Evolutionary conservation across 1,140 invertebrate genomes (phyloP).

Genomic region (Choristoneura fumiferana): DNA sequence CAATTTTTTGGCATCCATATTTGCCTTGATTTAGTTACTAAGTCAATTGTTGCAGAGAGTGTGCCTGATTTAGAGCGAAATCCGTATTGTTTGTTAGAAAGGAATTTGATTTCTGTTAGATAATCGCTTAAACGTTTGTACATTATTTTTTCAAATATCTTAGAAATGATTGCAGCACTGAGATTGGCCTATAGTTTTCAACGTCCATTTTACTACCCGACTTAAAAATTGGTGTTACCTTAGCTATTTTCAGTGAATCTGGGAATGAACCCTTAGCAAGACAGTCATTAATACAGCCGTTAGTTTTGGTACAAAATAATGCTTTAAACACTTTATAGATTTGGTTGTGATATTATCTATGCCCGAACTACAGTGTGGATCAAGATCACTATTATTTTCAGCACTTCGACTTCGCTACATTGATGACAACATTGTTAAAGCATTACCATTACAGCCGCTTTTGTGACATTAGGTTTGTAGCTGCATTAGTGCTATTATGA

Average conservation of each 20-base stretch:
- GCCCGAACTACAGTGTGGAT: conserved; percentile 1
- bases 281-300: not conserved
- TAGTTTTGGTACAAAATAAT: not conserved
- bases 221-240: conserved; percentile 17
- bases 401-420: not conserved
- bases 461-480: not conserved
- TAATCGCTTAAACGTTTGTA: not conserved
- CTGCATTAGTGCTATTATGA: not conserved
- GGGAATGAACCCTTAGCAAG: not conserved
- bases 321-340: not conserved
- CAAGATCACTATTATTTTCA: conserved; percentile 14
- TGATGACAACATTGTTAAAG: not conserved
- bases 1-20: not conserved
- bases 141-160: conserved; percentile 14
- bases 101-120: not conserved
- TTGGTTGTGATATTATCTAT: conserved; percentile 11
- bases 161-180: not conserved
- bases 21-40: not conserved
- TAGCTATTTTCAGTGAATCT: conserved; percentile 8
- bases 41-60: not conserved
- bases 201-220: conserved; percentile 4
- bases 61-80: not conserved
- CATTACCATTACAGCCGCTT: too few relatives aligned
- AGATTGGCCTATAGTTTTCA: conserved; percentile 7
- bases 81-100: not conserved